These are phyloP conservation scores for Telmatochromis sp. DNA, from an alignment of 2,113 vertebrate species.

Conservation along the genomic window DNA sequence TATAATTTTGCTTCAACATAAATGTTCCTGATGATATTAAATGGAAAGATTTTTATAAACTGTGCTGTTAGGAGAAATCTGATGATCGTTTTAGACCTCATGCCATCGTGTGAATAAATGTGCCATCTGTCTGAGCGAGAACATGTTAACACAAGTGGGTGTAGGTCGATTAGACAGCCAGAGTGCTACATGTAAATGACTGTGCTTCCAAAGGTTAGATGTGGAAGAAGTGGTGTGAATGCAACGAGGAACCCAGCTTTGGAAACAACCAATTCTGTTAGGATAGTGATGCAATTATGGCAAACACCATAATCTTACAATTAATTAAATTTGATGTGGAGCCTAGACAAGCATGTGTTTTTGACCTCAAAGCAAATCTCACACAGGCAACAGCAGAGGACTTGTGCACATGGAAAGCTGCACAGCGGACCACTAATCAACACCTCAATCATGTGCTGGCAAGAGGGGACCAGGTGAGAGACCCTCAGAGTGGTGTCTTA, in stretches of 20 bases:
- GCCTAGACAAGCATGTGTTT: background rate
- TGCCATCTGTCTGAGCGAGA: background rate
- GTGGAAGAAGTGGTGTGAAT: background rate
- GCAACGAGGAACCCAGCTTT: background rate
- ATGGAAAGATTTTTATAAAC: background rate
- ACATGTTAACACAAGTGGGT: background rate
- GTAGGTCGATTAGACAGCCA: background rate
- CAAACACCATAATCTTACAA: background rate
- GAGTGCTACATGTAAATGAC: background rate
- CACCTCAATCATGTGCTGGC: background rate
- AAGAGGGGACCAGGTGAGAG: background rate
- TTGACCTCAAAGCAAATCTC: background rate
- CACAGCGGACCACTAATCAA: background rate
- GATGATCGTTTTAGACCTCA: background rate
- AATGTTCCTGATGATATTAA: background rate
- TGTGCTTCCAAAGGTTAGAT: background rate
- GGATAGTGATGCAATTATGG: background rate
- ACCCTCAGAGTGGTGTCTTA: background rate
- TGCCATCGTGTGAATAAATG: background rate
- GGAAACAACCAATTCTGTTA: background rate
- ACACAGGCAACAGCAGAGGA: background rate
- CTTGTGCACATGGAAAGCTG: background rate
- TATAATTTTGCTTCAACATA: background rate
- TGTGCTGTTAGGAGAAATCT: background rate
- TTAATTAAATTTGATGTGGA: background rate